phyloP scores from a whole-genome alignment of 2,888 invertebrate genomes.

The Lottia scabra region DNA sequence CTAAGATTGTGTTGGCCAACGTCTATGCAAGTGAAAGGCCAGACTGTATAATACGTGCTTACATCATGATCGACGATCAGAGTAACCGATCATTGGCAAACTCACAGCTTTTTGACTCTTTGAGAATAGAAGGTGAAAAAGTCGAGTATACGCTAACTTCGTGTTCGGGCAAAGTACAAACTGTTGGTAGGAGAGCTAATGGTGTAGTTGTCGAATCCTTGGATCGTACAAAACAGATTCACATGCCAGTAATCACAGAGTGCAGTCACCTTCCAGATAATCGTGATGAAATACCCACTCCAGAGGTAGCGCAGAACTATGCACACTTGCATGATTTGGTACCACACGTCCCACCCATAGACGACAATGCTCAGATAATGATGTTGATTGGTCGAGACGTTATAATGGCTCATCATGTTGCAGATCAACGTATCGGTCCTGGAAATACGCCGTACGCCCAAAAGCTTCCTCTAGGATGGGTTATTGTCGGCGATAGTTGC shows the following conservation, averaged over 20 bases:
- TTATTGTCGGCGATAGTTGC: no score
- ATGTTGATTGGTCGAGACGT: no score
- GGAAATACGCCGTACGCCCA: no score
- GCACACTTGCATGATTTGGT: constrained; percentile 23
- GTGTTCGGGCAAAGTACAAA: constrained; percentile 22
- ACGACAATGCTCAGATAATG: constrained; percentile 8
- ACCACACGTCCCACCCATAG: constrained; percentile 16
- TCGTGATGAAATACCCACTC: constrained; percentile 28
- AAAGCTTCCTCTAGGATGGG: no score
- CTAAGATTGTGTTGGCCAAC: constrained; percentile 12
- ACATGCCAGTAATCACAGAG: constrained; percentile 25
- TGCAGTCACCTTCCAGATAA: constrained; percentile 26
- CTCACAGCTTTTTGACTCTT: constrained; percentile 21
- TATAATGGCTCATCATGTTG: no score
- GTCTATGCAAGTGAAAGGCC: constrained; percentile 12
- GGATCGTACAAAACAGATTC: constrained; percentile 11
- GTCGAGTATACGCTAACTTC: constrained; percentile 20
- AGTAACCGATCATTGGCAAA: constrained; percentile 24
- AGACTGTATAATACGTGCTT: constrained; percentile 1
- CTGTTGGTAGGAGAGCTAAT: constrained; percentile 16
- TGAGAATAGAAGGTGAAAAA: constrained; percentile 6
- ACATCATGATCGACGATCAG: constrained; percentile 28
- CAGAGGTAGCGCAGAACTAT: constrained; percentile 23
- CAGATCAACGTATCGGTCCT: no score
- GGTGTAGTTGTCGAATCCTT: constrained; percentile 19